Evolutionary conservation across 1,140 invertebrate species (phyloP).

Genomic region (Augochlora pura): DNA sequence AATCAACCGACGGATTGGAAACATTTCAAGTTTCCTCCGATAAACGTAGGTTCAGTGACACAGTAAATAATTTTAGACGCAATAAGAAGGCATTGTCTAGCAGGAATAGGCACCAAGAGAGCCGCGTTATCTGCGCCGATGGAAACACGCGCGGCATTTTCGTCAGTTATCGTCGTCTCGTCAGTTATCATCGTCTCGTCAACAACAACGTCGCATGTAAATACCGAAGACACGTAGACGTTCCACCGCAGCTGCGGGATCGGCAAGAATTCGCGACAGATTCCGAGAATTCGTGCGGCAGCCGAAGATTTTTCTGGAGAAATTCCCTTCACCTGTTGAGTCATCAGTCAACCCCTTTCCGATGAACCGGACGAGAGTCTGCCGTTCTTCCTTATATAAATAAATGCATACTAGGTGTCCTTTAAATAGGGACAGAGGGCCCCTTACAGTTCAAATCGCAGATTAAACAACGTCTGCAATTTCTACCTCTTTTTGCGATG

Average conservation of each 20-base stretch:
- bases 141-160: constrained; percentile 29
- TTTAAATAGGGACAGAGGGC: too few species aligned
- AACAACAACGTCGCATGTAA: constrained; percentile 31
- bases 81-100: background rate
- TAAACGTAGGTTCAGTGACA: too few species aligned
- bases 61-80: too few species aligned
- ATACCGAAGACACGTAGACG: constrained; percentile 27
- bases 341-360: constrained; percentile 10
- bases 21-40: too few species aligned
- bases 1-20: too few species aligned
- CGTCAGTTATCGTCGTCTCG: constrained; percentile 12
- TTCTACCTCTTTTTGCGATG: too few species aligned
- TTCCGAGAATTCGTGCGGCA: background rate
- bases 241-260: constrained; percentile 15
- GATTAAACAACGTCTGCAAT: too few species aligned
- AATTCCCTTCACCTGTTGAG: constrained; percentile 3
- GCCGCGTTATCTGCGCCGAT: background rate
- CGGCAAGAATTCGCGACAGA: background rate
- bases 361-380: background rate
- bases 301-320: background rate
- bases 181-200: constrained; percentile 10
- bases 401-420: background rate
- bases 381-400: background rate
- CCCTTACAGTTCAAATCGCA: too few species aligned
- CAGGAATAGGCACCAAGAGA: too few species aligned